Evolutionary conservation across 2,888 invertebrate species (phyloP).

Genomic region (Agrotis segetum): DNA sequence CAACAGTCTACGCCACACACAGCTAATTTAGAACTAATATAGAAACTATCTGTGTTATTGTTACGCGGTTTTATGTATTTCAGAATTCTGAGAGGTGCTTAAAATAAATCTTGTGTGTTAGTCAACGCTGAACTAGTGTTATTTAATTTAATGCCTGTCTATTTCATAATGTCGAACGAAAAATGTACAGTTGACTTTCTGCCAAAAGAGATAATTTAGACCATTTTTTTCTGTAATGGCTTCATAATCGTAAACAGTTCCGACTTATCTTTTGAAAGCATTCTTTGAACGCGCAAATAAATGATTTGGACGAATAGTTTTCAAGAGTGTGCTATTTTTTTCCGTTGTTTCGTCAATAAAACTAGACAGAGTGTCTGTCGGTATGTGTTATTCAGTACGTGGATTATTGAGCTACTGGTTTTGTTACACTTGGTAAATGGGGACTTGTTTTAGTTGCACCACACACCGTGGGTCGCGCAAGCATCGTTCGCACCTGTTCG

Average conservation of each 20-base stretch:
- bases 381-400: slow-evolving; percentile 50
- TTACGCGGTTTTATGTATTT: slow-evolving; percentile 50
- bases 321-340: slow-evolving; percentile 55
- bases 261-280: slow-evolving; percentile 37
- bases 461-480: slow-evolving; percentile 46
- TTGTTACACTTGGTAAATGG: slow-evolving; percentile 57
- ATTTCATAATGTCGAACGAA: slow-evolving; percentile 35
- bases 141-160: slow-evolving; percentile 36
- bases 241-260: slow-evolving; percentile 33
- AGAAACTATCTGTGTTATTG: slow-evolving; percentile 51
- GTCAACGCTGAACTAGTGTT: slow-evolving; percentile 38
- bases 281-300: slow-evolving; percentile 39
- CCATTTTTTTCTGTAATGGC: slow-evolving; percentile 25
- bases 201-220: slow-evolving; percentile 20
- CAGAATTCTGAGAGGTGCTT: slow-evolving; percentile 59
- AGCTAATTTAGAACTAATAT: slow-evolving; percentile 63
- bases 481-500: slow-evolving; percentile 59
- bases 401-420: slow-evolving; percentile 54
- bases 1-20: slow-evolving; percentile 61
- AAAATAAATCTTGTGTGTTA: slow-evolving; percentile 51
- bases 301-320: slow-evolving; percentile 41
- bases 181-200: slow-evolving; percentile 34
- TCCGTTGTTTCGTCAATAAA: slow-evolving; percentile 43
- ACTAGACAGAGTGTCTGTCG: slow-evolving; percentile 20
- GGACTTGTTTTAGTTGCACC: slow-evolving; percentile 58